These are phyloP conservation scores for Channa striata DNA, from an alignment of 2,797 vertebrate genomes.

Conservation along the genomic window DNA sequence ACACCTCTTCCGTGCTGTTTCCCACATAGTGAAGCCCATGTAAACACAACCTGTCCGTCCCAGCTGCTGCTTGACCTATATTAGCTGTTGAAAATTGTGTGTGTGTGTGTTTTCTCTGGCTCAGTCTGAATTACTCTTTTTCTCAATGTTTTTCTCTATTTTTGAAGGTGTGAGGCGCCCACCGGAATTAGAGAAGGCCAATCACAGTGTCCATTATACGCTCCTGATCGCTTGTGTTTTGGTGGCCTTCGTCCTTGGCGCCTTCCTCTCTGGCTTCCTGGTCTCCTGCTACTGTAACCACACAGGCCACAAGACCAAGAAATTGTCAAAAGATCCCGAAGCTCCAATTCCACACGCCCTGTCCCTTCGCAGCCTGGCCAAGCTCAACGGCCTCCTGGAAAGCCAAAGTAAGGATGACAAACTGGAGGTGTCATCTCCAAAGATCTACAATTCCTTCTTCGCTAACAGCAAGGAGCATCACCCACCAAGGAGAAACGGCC, in stretches of 20 bases:
- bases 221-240: slow-evolving; percentile 92
- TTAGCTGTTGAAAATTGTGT: slow-evolving; percentile 51
- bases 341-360: slow-evolving; percentile 88
- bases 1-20: slow-evolving; percentile 64
- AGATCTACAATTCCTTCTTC: slow-evolving; percentile 89
- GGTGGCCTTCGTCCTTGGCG: slow-evolving; percentile 91
- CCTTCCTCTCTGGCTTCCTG: slow-evolving; percentile 91
- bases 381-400: slow-evolving; percentile 90
- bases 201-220: slow-evolving; percentile 90
- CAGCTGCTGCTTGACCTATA: slow-evolving; percentile 71
- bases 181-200: slow-evolving; percentile 83
- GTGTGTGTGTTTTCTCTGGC: slow-evolving; percentile 19
- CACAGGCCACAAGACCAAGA: slow-evolving; percentile 85
- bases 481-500: slow-evolving; percentile 72
- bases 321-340: slow-evolving; percentile 88
- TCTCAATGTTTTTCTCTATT: slow-evolving; percentile 45
- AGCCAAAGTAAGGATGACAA: slow-evolving; percentile 86
- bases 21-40: slow-evolving; percentile 53
- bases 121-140: slow-evolving; percentile 34
- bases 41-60: slow-evolving; percentile 70
- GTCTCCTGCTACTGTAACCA: slow-evolving; percentile 94
- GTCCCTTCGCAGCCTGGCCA: slow-evolving; percentile 91
- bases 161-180: slow-evolving; percentile 85
- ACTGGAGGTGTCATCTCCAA: slow-evolving; percentile 83
- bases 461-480: slow-evolving; percentile 82